Percentiles rank a stretch among this genome's conserved stretches.
Evolutionary conservation across 2,797 vertebrate species (phyloP).

Genomic region (Diplodus puntazzo): DNA sequence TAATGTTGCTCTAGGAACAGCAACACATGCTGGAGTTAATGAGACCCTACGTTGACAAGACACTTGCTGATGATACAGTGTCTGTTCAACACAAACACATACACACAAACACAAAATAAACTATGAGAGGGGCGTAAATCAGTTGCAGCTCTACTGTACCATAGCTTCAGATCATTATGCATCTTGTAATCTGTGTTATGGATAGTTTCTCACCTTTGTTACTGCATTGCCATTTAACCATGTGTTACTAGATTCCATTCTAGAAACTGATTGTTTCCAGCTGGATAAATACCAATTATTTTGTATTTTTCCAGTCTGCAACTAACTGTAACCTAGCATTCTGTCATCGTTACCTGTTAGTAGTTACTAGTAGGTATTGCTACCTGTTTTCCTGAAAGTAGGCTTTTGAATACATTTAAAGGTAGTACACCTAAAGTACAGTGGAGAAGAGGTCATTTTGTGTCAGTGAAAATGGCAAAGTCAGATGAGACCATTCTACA

Average conservation of each 20-base stretch:
- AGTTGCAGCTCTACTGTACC: background rate
- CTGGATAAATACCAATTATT: background rate
- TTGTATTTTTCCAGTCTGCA: background rate
- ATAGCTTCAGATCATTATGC: background rate
- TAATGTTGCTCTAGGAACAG: conserved; percentile 75
- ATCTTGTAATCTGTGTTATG: background rate
- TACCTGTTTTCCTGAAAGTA: background rate
- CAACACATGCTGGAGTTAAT: conserved; percentile 71
- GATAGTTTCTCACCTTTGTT: background rate
- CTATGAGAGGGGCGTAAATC: background rate
- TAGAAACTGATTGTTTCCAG: background rate
- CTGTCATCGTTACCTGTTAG: background rate
- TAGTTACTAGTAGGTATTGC: too few relatives aligned
- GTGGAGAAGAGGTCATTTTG: background rate
- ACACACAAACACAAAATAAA: background rate
- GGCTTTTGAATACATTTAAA: background rate
- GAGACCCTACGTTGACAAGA: conserved; percentile 22
- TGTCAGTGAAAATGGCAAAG: background rate
- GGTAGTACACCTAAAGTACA: background rate
- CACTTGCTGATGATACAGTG: background rate
- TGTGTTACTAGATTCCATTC: background rate
- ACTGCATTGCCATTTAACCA: background rate
- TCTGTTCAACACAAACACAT: background rate
- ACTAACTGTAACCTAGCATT: background rate
- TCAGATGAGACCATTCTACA: background rate